Conservation (phyloP, 2,888 invertebrate species). For the Laspeyria flexula region DNA sequence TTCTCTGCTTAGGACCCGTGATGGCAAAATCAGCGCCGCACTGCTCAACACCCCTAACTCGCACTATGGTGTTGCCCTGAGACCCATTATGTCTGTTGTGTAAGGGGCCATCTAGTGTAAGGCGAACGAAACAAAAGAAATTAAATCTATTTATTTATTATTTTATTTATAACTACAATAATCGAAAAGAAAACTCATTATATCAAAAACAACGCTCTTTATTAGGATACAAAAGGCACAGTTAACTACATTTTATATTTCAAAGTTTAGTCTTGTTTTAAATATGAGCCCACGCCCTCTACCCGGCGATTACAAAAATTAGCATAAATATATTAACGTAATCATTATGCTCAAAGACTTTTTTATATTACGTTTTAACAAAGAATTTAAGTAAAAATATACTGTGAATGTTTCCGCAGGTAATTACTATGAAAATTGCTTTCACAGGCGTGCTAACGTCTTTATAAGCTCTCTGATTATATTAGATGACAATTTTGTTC, state of each 20-base stretch:
- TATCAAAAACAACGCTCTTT: too few relatives aligned
- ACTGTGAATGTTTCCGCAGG: constrained; percentile 30
- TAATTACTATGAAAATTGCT: constrained; percentile 48
- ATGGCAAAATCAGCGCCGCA: too few relatives aligned
- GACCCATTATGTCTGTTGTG: too few relatives aligned
- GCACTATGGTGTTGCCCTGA: too few relatives aligned
- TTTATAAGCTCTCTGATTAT: constrained; percentile 47
- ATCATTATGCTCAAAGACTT: constrained; percentile 29
- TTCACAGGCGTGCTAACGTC: constrained; percentile 38
- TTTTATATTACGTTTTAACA: constrained; percentile 23
- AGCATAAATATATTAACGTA: constrained; percentile 28
- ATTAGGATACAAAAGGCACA: background rate
- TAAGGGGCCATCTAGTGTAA: too few relatives aligned
- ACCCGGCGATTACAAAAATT: constrained; percentile 31
- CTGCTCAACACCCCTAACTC: too few relatives aligned
- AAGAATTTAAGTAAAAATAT: constrained; percentile 37
- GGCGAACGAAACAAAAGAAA: too few relatives aligned
- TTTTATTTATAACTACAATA: too few relatives aligned
- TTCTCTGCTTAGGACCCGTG: too few relatives aligned
- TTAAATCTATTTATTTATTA: too few relatives aligned
- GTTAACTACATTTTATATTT: background rate
- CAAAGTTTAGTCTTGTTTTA: background rate
- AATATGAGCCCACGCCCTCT: constrained; percentile 10
- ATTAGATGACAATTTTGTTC: constrained; percentile 42
- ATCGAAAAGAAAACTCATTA: too few relatives aligned